Evolutionary conservation across 2,888 invertebrate genomes (phyloP), one percentile per base, ranked within the genome.

Genomic region (Lepidochrysops patricia): DNA sequence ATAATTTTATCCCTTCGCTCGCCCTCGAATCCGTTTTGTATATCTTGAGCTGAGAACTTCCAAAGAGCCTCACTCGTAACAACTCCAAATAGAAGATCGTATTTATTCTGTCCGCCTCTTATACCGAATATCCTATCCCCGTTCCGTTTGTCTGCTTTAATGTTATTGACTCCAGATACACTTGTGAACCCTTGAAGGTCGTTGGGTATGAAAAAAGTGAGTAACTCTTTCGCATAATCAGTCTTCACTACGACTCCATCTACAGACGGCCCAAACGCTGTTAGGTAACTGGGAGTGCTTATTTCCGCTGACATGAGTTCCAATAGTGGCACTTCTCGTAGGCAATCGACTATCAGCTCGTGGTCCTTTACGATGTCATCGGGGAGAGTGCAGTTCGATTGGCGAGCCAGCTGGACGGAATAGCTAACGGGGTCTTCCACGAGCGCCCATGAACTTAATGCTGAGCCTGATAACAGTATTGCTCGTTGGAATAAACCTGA

Each of bases 201-300:
- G 62, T 92, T 92, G 0, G 93, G 92, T 67, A 91, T 91, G 75
- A 94, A 92, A 73, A 92, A 94, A 5, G 94, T 94, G 15, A 94
- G 88, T 6, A 94, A 84, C 73, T 95, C 94, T 77, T 95, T 95
- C 57, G 95, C 95, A 74, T 95, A 95, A 78, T 96, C 96, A 32
- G 95, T 93, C 84, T 95, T 94, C 67, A 98, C 97, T 62, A 98
- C 97, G 60, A 98, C 97, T 58, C 97, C 97, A 76, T 98, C 98
- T 49, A 97, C 96, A 71, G 97, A 96, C 0, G 98, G 98, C 0
- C 98, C 98, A 72, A 98, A 98, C 0, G 96, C 94, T 65, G 94
- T 95, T 57, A 96, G 84, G 76, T 95, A 96, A 60, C 94, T 94
- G 0, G 96, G 96, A 4, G 95, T 93, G 64, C 91, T 92, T 57